Conservation (phyloP, 1,140 invertebrate genomes). For the Habropoda laboriosa region DNA sequence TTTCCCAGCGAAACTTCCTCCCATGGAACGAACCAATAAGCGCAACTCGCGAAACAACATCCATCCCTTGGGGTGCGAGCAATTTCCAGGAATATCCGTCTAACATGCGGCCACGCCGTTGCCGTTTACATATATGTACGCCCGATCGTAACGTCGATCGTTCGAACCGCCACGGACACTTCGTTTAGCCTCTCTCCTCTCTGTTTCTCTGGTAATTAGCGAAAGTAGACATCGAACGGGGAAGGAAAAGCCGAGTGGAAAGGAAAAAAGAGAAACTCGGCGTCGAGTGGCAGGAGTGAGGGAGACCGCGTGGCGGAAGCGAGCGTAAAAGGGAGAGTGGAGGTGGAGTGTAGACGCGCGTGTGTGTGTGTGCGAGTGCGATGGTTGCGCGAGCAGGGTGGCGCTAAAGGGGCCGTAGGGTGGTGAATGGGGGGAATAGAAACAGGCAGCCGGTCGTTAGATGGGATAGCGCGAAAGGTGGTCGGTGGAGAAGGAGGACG, state of each 20-base stretch:
- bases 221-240: conserved; percentile 71
- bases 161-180: conserved; percentile 14
- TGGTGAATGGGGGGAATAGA: conserved; percentile 44
- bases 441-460: conserved; percentile 61
- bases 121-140: conserved; percentile 7
- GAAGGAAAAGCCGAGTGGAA: conserved; percentile 40
- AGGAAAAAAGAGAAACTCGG: conserved; percentile 34
- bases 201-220: conserved; percentile 79
- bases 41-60: conserved; percentile 35
- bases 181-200: conserved; percentile 40
- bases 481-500: conserved; percentile 36
- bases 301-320: background rate
- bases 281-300: background rate
- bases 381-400: conserved; percentile 32
- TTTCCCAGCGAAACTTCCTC: background rate
- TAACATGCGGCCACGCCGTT: conserved; percentile 28
- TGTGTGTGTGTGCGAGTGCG: too few species aligned
- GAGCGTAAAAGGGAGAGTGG: conserved; percentile 16
- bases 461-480: conserved; percentile 70
- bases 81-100: conserved; percentile 59
- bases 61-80: conserved; percentile 17
- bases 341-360: too few species aligned
- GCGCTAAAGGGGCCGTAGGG: conserved; percentile 46
- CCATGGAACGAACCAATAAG: conserved; percentile 32
- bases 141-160: conserved; percentile 34